These are phyloP conservation scores for Ennomos fuscantarius DNA, from an alignment of 2,888 invertebrate species.

Conservation along the genomic window DNA sequence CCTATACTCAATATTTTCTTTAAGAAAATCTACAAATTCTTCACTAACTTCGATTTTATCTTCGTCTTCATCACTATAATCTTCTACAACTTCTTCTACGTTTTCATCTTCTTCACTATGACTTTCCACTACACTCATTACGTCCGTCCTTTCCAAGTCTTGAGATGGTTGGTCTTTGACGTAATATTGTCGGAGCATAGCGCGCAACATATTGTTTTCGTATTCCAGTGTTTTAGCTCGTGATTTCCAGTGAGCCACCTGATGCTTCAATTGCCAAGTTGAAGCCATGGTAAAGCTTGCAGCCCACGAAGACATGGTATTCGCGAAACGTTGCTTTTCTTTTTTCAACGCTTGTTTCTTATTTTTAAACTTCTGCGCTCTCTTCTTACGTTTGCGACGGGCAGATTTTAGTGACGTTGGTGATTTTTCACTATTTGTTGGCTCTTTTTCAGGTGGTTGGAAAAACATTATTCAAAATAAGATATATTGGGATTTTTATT, in stretches of 20 bases:
- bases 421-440: constrained; percentile 32
- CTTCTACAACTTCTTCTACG: constrained; percentile 44
- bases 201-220: constrained; percentile 84
- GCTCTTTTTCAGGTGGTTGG: constrained; percentile 48
- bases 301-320: constrained; percentile 73
- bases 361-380: constrained; percentile 53
- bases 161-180: constrained; percentile 30
- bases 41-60: constrained; percentile 84
- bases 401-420: constrained; percentile 27
- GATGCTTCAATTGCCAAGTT: constrained; percentile 83
- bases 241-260: constrained; percentile 87
- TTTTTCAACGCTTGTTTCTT: constrained; percentile 47
- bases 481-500: background rate
- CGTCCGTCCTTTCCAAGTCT: constrained; percentile 1
- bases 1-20: constrained; percentile 84
- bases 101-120: constrained; percentile 29
- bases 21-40: constrained; percentile 87
- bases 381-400: constrained; percentile 49
- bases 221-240: constrained; percentile 83
- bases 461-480: constrained; percentile 49
- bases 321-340: constrained; percentile 44
- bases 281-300: constrained; percentile 68
- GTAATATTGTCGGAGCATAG: constrained; percentile 72
- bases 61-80: constrained; percentile 35
- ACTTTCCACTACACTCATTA: constrained; percentile 12